A percentile compares a stretch with the other conserved stretches of the same genome.
These are phyloP conservation scores for Melipona quadrifasciata DNA, from an alignment of 1,140 invertebrate genomes.

Conservation along the genomic window DNA sequence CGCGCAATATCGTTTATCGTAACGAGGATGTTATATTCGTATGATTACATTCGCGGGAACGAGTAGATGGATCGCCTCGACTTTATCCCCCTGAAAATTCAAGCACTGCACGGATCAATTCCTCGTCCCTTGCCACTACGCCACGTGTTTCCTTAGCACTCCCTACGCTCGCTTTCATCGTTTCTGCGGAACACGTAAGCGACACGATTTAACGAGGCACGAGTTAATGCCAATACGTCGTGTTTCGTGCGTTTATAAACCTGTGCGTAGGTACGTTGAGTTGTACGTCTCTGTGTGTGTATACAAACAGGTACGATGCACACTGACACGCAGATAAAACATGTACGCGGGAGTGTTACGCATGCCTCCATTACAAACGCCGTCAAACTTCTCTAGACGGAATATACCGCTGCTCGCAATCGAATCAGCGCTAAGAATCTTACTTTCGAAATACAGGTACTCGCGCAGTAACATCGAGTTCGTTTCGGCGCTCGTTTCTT, in stretches of 20 bases:
- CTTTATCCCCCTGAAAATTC: conserved; percentile 34
- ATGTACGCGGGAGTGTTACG: conserved; percentile 26
- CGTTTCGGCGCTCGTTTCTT: background rate
- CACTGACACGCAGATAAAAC: conserved; percentile 1
- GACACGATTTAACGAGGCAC: conserved; percentile 62
- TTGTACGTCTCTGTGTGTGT: conserved; percentile 18
- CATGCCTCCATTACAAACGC: conserved; percentile 30
- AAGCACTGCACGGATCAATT: conserved; percentile 18
- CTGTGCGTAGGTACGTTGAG: conserved; percentile 40
- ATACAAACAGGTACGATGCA: conserved; percentile 11
- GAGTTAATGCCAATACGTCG: conserved; percentile 61
- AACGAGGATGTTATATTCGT: background rate
- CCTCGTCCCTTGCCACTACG: background rate
- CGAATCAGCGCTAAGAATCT: conserved; percentile 11
- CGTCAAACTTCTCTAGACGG: conserved; percentile 47
- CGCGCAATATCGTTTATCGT: background rate
- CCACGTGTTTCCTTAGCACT: conserved; percentile 24
- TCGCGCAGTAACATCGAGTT: background rate
- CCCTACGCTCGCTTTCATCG: conserved; percentile 5
- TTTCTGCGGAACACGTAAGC: conserved; percentile 1
- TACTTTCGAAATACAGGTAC: conserved; percentile 11
- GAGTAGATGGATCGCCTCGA: conserved; percentile 1
- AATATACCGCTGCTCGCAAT: background rate
- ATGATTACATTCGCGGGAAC: background rate
- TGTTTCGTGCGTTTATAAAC: conserved; percentile 49